Evolutionary conservation across 2,113 vertebrate species (phyloP).

Genomic region (Ctenomys sociabilis): DNA sequence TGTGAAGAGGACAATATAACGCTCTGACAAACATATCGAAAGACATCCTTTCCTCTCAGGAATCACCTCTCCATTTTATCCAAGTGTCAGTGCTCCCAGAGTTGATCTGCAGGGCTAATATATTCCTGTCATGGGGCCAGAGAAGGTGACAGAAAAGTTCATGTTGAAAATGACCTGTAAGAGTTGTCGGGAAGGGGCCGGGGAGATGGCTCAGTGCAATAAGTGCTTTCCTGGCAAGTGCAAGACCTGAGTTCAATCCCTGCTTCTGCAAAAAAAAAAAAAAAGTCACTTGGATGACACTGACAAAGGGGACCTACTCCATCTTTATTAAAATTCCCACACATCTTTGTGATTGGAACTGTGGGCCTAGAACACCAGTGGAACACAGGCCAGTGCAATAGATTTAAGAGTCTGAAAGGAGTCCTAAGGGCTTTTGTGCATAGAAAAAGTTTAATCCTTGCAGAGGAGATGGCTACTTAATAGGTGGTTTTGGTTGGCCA

Average conservation of each 20-base stretch:
- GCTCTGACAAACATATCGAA: neutral
- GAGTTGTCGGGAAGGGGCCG: too few relatives aligned
- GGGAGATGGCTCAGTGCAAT: too few relatives aligned
- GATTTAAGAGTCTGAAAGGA: neutral
- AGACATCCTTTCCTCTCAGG: neutral
- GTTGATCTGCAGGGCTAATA: slow-evolving; percentile 28
- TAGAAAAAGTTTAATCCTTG: neutral
- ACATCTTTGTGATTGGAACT: neutral
- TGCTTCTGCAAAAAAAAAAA: too few relatives aligned
- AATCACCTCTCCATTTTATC: neutral
- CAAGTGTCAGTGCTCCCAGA: neutral
- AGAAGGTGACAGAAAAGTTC: neutral
- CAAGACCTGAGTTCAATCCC: too few relatives aligned
- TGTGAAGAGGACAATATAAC: neutral
- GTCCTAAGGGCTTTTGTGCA: neutral
- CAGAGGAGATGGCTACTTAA: neutral
- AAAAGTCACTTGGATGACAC: too few relatives aligned
- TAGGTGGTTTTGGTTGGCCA: too few relatives aligned
- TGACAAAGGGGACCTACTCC: too few relatives aligned
- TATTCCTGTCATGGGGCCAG: neutral
- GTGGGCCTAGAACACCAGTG: neutral
- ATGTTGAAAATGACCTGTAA: neutral
- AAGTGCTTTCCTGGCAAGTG: too few relatives aligned
- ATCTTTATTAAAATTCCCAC: neutral
- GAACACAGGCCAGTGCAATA: too few relatives aligned